These are phyloP conservation scores for Cephalopterus ornatus DNA, from an alignment of 2,113 vertebrate genomes.

Conservation along the genomic window DNA sequence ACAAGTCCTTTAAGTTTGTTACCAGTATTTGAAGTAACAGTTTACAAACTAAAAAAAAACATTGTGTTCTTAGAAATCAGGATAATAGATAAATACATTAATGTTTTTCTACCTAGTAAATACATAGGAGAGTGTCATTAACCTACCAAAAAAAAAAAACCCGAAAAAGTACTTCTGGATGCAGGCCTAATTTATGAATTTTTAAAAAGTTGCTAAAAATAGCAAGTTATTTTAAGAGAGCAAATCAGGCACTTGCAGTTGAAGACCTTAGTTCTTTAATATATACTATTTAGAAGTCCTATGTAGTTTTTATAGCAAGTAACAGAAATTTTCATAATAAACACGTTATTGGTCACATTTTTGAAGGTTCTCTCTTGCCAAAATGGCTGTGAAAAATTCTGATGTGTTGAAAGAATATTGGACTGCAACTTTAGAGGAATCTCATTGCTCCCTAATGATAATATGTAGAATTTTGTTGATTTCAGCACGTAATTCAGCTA, in stretches of 20 bases:
- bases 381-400: not conserved
- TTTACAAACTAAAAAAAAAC: not conserved
- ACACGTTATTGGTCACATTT: not conserved
- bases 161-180: not conserved
- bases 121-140: not conserved
- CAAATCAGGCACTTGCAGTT: not conserved
- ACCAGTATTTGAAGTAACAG: not conserved
- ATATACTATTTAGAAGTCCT: not conserved
- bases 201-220: not conserved
- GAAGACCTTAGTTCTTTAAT: not conserved
- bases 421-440: not conserved
- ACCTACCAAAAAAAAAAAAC: not conserved
- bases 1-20: not conserved
- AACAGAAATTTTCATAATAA: not conserved
- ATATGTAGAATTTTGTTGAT: not conserved
- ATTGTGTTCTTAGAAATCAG: not conserved
- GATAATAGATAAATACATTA: not conserved
- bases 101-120: not conserved
- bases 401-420: not conserved
- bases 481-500: not conserved
- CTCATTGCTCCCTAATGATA: not conserved
- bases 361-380: not conserved
- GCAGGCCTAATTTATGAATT: not conserved
- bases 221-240: not conserved
- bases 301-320: not conserved